Conservation (phyloP, 2,888 invertebrate genomes). For the Drosophila subquinaria region DNA sequence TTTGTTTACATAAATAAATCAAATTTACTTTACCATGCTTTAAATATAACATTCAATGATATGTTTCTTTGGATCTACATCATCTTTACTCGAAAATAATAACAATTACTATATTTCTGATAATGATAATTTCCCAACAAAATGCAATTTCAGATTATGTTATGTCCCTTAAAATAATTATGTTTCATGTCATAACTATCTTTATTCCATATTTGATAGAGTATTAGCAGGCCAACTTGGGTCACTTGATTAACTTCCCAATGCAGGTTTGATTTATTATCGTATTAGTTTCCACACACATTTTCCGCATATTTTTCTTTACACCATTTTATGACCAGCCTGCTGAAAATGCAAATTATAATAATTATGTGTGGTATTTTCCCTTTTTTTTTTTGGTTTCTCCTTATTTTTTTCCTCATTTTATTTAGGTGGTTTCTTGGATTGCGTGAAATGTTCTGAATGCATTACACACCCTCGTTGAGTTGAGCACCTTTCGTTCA, state of each 20-base stretch:
- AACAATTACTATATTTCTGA: too few species aligned
- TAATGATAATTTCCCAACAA: too few species aligned
- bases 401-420: background rate
- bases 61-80: too few species aligned
- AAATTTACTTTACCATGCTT: too few species aligned
- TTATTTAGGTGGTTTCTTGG: slow-evolving; percentile 9
- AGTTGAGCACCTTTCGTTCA: slow-evolving; percentile 30
- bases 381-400: slow-evolving; percentile 9
- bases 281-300: slow-evolving; percentile 65
- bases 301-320: slow-evolving; percentile 53
- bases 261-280: slow-evolving; percentile 67
- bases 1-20: too few species aligned
- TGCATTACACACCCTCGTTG: slow-evolving; percentile 56
- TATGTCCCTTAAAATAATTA: background rate
- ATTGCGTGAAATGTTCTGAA: slow-evolving; percentile 36
- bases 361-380: slow-evolving; percentile 67
- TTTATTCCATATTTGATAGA: slow-evolving; percentile 1
- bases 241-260: too few species aligned
- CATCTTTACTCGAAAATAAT: too few species aligned
- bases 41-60: too few species aligned
- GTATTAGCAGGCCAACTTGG: background rate
- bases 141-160: too few species aligned
- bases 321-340: slow-evolving; percentile 43
- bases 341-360: slow-evolving; percentile 72
- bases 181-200: background rate